These are phyloP conservation scores for Anastrepha obliqua DNA, from an alignment of 1,140 invertebrate genomes.

Conservation along the genomic window DNA sequence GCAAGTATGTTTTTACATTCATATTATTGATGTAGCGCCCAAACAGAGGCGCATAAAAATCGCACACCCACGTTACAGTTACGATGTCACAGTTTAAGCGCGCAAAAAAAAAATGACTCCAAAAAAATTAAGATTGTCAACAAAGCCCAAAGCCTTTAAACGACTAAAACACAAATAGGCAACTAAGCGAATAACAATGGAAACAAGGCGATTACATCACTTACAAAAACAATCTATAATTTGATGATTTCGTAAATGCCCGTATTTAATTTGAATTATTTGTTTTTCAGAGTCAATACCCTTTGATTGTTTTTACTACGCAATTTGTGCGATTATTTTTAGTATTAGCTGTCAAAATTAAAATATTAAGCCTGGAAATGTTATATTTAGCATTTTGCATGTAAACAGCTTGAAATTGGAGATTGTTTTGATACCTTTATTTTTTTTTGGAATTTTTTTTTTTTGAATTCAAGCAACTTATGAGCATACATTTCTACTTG, in stretches of 20 bases:
- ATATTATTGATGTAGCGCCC: neutral
- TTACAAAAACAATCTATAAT: neutral
- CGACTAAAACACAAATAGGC: neutral
- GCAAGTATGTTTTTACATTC: neutral
- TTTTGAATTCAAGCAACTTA: too few relatives aligned
- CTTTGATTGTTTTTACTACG: constrained; percentile 5
- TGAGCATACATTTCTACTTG: too few relatives aligned
- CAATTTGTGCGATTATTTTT: neutral
- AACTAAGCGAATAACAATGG: neutral
- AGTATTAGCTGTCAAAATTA: neutral
- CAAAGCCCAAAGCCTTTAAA: constrained; percentile 7
- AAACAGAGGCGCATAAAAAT: neutral
- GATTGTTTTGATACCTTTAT: too few relatives aligned
- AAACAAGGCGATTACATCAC: constrained; percentile 37
- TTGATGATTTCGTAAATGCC: constrained; percentile 28
- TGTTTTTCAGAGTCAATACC: neutral
- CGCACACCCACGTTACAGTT: constrained; percentile 1
- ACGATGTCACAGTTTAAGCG: neutral
- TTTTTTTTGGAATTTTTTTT: too few relatives aligned
- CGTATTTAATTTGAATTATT: neutral
- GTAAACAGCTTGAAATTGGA: too few relatives aligned
- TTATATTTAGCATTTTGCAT: too few relatives aligned
- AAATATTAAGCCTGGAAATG: neutral
- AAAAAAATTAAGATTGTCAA: neutral
- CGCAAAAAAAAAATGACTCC: neutral